A percentile compares a stretch with the other conserved stretches of the same genome.
Evolutionary conservation across 2,888 invertebrate genomes (phyloP).

Genomic region (Nysson spinosus): DNA sequence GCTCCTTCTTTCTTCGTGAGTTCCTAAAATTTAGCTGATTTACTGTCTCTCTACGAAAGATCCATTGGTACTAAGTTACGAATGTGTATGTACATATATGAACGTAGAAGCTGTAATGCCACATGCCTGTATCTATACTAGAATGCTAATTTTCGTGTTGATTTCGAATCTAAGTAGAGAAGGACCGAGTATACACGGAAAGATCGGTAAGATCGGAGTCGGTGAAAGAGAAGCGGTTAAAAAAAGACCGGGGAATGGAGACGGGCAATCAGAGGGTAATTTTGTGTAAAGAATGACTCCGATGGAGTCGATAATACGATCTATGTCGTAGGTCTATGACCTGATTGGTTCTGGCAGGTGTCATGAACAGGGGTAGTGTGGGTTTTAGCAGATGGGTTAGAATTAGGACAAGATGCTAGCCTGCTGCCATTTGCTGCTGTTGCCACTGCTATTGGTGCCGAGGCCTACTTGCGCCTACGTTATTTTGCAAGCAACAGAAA

Average conservation of each 20-base stretch:
- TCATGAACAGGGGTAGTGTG: too few relatives aligned
- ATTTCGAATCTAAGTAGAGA: conserved; percentile 23
- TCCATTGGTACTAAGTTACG: conserved; percentile 31
- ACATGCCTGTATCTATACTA: conserved; percentile 75
- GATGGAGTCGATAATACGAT: too few relatives aligned
- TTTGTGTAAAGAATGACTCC: too few relatives aligned
- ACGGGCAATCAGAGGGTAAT: too few relatives aligned
- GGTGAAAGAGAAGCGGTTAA: neutral
- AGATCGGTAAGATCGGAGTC: too few relatives aligned
- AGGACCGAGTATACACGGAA: conserved; percentile 17
- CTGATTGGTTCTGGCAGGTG: too few relatives aligned
- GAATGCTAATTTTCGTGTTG: conserved; percentile 61
- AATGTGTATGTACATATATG: conserved; percentile 49
- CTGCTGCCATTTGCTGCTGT: conserved; percentile 37
- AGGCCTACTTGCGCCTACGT: conserved; percentile 66
- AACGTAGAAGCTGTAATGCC: conserved; percentile 69
- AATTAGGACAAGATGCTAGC: conserved; percentile 45
- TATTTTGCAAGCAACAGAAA: conserved; percentile 60
- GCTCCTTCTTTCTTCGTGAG: too few relatives aligned
- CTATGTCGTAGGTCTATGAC: too few relatives aligned
- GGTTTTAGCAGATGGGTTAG: too few relatives aligned
- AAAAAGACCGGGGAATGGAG: neutral
- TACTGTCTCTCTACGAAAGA: too few relatives aligned
- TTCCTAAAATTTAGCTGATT: too few relatives aligned
- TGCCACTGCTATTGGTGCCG: conserved; percentile 22